phyloP scores from a whole-genome alignment of 2,797 vertebrate species.

The Myoxocephalus aenaeus region DNA sequence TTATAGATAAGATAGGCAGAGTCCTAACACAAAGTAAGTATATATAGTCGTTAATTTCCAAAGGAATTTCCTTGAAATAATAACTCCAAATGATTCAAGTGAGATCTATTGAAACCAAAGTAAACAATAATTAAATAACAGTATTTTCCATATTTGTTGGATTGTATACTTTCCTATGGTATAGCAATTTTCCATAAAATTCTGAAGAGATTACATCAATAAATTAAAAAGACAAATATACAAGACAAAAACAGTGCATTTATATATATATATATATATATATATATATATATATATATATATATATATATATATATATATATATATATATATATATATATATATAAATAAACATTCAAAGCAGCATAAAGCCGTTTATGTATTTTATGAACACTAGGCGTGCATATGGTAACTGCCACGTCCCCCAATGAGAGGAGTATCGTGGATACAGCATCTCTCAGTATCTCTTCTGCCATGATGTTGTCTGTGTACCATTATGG shows the following conservation, averaged over 20 bases:
- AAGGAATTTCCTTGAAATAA: neutral
- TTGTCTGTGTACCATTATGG: neutral
- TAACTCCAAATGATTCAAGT: neutral
- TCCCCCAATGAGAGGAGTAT: neutral
- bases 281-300: too few species aligned
- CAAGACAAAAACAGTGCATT: too few species aligned
- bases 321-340: too few species aligned
- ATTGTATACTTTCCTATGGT: neutral
- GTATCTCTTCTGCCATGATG: neutral
- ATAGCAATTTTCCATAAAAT: neutral
- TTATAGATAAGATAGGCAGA: neutral
- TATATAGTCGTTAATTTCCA: neutral
- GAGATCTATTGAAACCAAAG: neutral
- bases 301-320: too few species aligned
- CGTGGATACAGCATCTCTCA: neutral
- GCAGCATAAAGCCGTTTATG: neutral
- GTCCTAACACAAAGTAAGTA: neutral
- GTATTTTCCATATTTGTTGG: neutral
- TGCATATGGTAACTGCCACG: neutral
- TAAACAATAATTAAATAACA: neutral
- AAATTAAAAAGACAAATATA: neutral
- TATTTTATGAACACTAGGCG: neutral
- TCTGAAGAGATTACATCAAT: neutral
- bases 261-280: too few species aligned
- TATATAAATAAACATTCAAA: neutral